Percentiles rank a stretch among this genome's conserved stretches.
Conservation (phyloP, 2,113 vertebrate genomes). For the Tachycineta bicolor region DNA sequence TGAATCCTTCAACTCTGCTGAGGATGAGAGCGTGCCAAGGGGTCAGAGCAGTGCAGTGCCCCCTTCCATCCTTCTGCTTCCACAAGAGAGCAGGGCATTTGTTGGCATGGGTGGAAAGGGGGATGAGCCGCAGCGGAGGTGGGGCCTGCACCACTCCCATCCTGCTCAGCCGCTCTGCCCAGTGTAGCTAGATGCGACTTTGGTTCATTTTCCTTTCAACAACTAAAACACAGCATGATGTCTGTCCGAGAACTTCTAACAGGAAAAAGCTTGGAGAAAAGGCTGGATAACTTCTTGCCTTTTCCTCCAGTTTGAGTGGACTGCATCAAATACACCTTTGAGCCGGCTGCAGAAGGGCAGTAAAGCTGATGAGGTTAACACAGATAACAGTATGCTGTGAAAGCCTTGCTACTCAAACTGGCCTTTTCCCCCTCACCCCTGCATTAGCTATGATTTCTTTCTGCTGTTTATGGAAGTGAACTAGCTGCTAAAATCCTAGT, state of each 20-base stretch:
- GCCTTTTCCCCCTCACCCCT: accelerated
- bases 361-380: neutral
- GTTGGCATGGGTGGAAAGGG: neutral
- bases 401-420: neutral
- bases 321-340: neutral
- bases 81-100: neutral
- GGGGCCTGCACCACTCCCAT: accelerated
- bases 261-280: neutral
- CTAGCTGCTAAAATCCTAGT: neutral
- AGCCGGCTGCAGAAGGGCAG: neutral
- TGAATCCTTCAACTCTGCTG: neutral
- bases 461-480: neutral
- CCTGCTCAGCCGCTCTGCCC: neutral
- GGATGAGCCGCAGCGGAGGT: accelerated
- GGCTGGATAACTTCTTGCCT: neutral
- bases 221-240: neutral
- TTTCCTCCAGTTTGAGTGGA: neutral
- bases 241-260: neutral
- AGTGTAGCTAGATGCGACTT: accelerated
- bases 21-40: accelerated
- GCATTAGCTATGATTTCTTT: neutral
- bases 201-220: neutral
- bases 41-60: neutral
- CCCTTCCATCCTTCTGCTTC: neutral
- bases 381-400: accelerated